These are phyloP conservation scores for Malurus elegans DNA, from an alignment of 2,113 vertebrate genomes.

Conservation along the genomic window DNA sequence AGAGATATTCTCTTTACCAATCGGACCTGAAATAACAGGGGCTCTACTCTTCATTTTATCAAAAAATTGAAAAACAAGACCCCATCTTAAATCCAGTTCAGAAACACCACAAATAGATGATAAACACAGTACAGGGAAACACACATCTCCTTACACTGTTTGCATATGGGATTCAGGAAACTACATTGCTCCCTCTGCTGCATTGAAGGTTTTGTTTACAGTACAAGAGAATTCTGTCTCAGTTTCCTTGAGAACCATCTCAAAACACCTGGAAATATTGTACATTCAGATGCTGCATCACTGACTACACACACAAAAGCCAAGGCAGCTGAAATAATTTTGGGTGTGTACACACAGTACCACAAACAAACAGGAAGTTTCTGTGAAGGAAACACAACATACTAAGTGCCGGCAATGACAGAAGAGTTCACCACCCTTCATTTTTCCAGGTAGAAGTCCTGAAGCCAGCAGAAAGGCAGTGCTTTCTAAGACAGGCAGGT, in stretches of 20 bases:
- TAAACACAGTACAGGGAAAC: not conserved
- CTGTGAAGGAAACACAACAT: not conserved
- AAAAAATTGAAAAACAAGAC: not conserved
- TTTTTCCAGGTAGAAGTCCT: not conserved
- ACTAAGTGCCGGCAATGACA: not conserved
- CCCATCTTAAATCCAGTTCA: not conserved
- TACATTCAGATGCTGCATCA: not conserved
- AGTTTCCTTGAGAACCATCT: not conserved
- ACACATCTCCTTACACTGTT: not conserved
- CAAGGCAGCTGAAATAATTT: not conserved
- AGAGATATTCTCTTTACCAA: not conserved
- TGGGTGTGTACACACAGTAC: not conserved
- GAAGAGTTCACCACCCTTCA: not conserved
- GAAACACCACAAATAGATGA: not conserved
- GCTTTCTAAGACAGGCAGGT: not conserved
- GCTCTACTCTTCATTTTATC: not conserved
- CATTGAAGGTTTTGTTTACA: not conserved
- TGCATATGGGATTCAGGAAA: not conserved
- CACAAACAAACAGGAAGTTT: not conserved
- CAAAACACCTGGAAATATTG: not conserved
- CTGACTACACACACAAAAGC: not conserved
- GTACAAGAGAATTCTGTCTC: not conserved
- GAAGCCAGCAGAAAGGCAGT: not conserved
- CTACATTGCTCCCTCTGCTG: not conserved
- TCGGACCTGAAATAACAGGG: not conserved